These are phyloP conservation scores for Mactra quadrangularis DNA, from an alignment of 1,140 invertebrate genomes.

Conservation along the genomic window DNA sequence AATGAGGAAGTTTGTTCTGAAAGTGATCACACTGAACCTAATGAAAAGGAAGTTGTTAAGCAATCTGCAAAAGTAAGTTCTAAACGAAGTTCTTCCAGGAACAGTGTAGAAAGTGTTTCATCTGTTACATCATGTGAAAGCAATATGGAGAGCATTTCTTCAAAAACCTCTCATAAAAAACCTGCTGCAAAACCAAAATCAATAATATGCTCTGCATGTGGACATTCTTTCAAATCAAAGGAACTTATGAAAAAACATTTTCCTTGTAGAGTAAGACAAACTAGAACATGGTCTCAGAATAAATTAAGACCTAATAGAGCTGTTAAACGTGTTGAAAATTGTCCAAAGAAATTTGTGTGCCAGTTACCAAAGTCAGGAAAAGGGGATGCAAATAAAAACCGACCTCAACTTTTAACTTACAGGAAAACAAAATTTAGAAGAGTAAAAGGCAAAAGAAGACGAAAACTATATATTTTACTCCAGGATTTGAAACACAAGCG, in stretches of 20 bases:
- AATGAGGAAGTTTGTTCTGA: too few species aligned
- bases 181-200: conserved; percentile 27
- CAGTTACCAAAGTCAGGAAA: conserved; percentile 51
- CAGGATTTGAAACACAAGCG: conserved; percentile 50
- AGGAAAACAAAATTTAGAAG: conserved; percentile 58
- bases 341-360: conserved; percentile 53
- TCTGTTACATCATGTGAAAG: background rate
- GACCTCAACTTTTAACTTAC: conserved; percentile 48
- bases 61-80: too few species aligned
- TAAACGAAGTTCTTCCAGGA: too few species aligned
- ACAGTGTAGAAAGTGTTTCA: too few species aligned
- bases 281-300: conserved; percentile 56
- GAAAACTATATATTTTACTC: conserved; percentile 40
- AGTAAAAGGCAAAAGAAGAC: conserved; percentile 53
- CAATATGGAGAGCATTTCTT: background rate
- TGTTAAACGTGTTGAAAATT: conserved; percentile 37
- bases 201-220: conserved; percentile 39
- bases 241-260: conserved; percentile 54
- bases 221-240: conserved; percentile 39
- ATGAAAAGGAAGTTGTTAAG: too few species aligned
- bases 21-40: too few species aligned
- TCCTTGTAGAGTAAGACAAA: conserved; percentile 54
- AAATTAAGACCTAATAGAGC: conserved; percentile 48
- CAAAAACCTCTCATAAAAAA: background rate
- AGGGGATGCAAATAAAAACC: conserved; percentile 12